Conservation (phyloP, 2,797 vertebrate genomes). For the Tauraco hartlaubi region DNA sequence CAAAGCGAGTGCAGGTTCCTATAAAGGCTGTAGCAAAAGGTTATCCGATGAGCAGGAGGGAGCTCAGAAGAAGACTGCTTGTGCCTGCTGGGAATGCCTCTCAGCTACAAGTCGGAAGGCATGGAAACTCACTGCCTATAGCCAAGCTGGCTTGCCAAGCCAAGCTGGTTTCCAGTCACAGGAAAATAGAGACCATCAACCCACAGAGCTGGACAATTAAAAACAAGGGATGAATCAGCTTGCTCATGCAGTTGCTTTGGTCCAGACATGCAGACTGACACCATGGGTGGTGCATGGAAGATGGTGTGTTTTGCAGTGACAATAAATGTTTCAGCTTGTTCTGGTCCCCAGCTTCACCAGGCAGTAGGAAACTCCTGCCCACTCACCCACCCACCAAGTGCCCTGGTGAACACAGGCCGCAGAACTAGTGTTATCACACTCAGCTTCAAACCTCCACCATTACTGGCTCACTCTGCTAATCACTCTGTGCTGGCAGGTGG, state of each 20-base stretch:
- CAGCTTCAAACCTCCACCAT: not conserved
- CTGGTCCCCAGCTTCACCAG: not conserved
- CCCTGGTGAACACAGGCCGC: not conserved
- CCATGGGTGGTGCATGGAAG: not conserved
- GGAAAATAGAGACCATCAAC: not conserved
- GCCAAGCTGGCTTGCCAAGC: not conserved
- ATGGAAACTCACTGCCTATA: fast-evolving
- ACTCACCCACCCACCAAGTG: not conserved
- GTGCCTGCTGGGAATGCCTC: not conserved
- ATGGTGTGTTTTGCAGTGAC: not conserved
- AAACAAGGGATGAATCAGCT: not conserved
- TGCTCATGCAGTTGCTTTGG: not conserved
- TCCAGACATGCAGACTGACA: not conserved
- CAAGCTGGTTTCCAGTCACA: not conserved
- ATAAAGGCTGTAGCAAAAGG: not conserved
- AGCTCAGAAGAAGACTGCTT: not conserved
- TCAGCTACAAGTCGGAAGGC: not conserved
- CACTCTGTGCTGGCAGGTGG: not conserved
- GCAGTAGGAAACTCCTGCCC: not conserved
- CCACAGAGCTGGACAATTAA: not conserved
- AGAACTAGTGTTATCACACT: not conserved
- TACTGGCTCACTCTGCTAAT: not conserved
- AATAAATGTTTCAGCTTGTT: not conserved
- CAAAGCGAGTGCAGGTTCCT: not conserved
- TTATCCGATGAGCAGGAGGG: not conserved